Base-by-base conservation (phyloP, 1,140 invertebrate species). In the Gryllus bimaculatus region DNA sequence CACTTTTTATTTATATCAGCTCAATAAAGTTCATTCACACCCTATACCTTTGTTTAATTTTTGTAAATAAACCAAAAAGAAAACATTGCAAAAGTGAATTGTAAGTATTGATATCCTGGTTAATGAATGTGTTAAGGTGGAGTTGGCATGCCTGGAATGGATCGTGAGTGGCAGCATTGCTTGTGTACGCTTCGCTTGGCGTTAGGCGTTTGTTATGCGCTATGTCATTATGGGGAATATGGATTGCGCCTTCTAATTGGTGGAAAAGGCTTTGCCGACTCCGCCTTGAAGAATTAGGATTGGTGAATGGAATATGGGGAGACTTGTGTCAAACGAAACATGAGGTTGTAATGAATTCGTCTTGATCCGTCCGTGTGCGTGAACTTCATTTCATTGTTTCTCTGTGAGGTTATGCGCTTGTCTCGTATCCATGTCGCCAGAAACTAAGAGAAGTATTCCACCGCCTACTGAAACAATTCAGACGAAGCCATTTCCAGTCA, bases 401-500 rank as follows among this genome's bases (percentile, higher is more conserved):
- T n/a, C 49, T 48, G 73, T 75, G 21, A 48, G 73, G 48, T 49
- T 74, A 79, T 79, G 73, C 73, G 73, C 78, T n/a, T n/a, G 20
- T 13, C 66, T 48, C 21, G 13, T 47, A 77, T 79, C 79, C 74
- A 81, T 81, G 81, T 81, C 79, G 75, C 81, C 81, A 73, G 81
- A 81, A 76, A 80, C 79, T 15, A 81, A 76, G 54, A 78, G 77
- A 49, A 81, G 81, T 48, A 78, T 81, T 73, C 80, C 80, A 39
- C 81, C 76, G 48, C 76, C 81, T 15, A 80, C 79, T 18, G 93
- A 94, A 83, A 94, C 93, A 18, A 92, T 94, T 76, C 93, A 93
- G 88, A 95, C 93, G 12, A 95, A 95, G 87, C 93, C 93, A 66
- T 94, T 95, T 85, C 93, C 93, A 21, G 93, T 94, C 78, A 88